Conservation (phyloP, 2,113 vertebrate genomes). For the Ancistrus triradiatus region DNA sequence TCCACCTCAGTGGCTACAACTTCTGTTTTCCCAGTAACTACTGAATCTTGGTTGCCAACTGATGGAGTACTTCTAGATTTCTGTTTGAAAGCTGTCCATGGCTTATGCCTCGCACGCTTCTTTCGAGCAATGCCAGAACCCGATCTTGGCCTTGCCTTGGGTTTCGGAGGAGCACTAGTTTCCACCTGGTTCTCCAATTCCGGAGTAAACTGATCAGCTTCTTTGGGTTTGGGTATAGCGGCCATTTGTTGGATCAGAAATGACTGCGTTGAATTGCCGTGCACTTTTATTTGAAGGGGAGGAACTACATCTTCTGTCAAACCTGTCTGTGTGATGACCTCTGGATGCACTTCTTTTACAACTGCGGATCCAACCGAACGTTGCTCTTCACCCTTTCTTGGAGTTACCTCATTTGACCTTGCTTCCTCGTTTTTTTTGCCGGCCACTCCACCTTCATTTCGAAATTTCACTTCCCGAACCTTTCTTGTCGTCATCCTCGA, state of each 20-base stretch:
- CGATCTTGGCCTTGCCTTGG: slow-evolving; percentile 53
- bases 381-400: slow-evolving; percentile 43
- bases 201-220: slow-evolving; percentile 47
- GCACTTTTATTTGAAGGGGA: slow-evolving; percentile 71
- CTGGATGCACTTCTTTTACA: slow-evolving; percentile 32
- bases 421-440: background rate
- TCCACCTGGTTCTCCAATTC: slow-evolving; percentile 44
- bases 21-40: slow-evolving; percentile 19
- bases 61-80: slow-evolving; percentile 47
- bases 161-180: slow-evolving; percentile 12
- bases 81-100: slow-evolving; percentile 50
- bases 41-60: slow-evolving; percentile 29
- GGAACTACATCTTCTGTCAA: slow-evolving; percentile 48
- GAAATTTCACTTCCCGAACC: background rate
- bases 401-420: slow-evolving; percentile 24
- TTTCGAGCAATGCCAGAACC: slow-evolving; percentile 47
- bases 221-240: slow-evolving; percentile 53
- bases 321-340: slow-evolving; percentile 50
- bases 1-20: background rate
- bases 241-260: slow-evolving; percentile 65
- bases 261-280: slow-evolving; percentile 65
- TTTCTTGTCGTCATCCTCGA: slow-evolving; percentile 5
- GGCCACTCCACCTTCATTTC: background rate
- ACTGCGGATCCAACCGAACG: slow-evolving; percentile 30
- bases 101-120: slow-evolving; percentile 55